Conservation (phyloP, 2,888 invertebrate genomes). For the Carpatolechia fugitivella region DNA sequence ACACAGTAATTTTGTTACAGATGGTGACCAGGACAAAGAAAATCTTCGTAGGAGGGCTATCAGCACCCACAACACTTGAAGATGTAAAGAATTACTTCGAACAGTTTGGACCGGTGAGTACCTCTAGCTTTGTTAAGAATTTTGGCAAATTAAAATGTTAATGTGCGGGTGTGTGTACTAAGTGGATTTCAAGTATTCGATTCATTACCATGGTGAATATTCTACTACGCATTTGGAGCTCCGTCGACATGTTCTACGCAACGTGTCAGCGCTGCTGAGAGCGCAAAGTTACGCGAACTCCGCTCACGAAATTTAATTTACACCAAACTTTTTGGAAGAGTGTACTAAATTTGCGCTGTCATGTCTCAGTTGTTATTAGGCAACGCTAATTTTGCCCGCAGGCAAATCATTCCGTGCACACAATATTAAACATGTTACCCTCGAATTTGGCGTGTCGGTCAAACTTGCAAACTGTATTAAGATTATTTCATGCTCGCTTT, state of each 20-base stretch:
- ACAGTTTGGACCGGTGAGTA: slow-evolving; percentile 98
- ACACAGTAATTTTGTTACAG: slow-evolving; percentile 80
- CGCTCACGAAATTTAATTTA: slow-evolving; percentile 56
- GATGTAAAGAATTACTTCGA: slow-evolving; percentile 99
- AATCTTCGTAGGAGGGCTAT: slow-evolving; percentile 99
- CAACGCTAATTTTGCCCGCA: slow-evolving; percentile 51
- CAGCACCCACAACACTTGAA: slow-evolving; percentile 99
- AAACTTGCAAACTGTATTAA: slow-evolving; percentile 53
- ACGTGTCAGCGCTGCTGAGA: slow-evolving; percentile 43
- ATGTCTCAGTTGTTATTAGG: slow-evolving; percentile 62
- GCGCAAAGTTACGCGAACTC: slow-evolving; percentile 52
- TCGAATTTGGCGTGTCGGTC: slow-evolving; percentile 45
- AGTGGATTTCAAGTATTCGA: slow-evolving; percentile 11
- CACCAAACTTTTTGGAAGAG: slow-evolving; percentile 58
- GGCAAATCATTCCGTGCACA: slow-evolving; percentile 55
- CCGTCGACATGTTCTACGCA: slow-evolving; percentile 40
- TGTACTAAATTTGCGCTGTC: slow-evolving; percentile 59
- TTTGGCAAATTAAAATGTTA: neutral
- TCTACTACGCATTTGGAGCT: slow-evolving; percentile 29
- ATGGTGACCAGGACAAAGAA: slow-evolving; percentile 99
- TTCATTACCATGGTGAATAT: slow-evolving; percentile 20
- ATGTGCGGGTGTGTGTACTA: neutral
- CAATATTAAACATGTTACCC: slow-evolving; percentile 55
- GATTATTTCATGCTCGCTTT: slow-evolving; percentile 36
- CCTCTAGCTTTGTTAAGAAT: neutral